These are phyloP conservation scores for Hyaena hyaena DNA, from an alignment of 2,113 vertebrate genomes.

Conservation along the genomic window DNA sequence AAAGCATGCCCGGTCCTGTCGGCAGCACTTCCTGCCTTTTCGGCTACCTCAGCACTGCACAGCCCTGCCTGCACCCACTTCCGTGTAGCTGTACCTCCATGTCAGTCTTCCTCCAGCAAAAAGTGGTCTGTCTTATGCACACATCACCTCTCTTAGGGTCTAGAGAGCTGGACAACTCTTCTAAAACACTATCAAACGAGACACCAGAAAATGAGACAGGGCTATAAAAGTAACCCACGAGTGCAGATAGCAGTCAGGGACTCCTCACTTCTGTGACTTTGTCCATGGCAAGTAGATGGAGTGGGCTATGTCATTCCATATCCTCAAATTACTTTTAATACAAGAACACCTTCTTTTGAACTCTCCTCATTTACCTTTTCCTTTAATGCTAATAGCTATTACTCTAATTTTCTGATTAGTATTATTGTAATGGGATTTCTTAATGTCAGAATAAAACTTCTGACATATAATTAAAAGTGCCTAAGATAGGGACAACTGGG, in stretches of 20 bases:
- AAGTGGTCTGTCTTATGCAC: not conserved
- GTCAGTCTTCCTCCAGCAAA: not conserved
- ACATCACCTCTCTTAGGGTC: not conserved
- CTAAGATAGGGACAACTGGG: not conserved
- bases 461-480: not conserved
- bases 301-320: not conserved
- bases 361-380: not conserved
- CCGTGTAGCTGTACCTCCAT: not conserved
- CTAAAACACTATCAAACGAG: not conserved
- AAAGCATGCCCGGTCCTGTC: accelerated
- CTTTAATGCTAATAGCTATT: not conserved
- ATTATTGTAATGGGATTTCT: not conserved
- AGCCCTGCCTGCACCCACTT: accelerated
- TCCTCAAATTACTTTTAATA: not conserved
- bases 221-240: not conserved
- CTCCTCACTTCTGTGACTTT: too few relatives aligned
- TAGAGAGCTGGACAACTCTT: not conserved
- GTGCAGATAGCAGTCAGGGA: not conserved
- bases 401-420: not conserved
- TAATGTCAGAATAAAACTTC: not conserved
- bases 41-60: not conserved
- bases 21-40: not conserved
- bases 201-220: not conserved
- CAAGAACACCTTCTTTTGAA: not conserved
- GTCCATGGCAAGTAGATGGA: not conserved